Base-by-base conservation (phyloP, 92 coral and sea anemone genomes). In the Pocillopora meandrina region DNA sequence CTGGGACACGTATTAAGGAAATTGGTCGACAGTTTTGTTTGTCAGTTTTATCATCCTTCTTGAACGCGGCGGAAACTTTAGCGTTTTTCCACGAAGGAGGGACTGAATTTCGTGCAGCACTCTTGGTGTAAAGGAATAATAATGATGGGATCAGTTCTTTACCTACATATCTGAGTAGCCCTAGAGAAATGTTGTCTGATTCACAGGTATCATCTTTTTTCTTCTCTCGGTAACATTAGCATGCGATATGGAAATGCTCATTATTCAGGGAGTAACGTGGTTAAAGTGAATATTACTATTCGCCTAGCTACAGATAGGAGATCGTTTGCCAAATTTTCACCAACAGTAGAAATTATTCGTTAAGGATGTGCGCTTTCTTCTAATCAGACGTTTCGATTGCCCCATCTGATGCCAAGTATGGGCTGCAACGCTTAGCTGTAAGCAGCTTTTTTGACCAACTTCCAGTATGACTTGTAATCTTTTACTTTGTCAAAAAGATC, bases 51-150 rank as follows among this genome's bases (percentile, higher is more conserved):
- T 86, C 81, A 10, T 86, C 85, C 14, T 74, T 87, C 62, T 62
- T 71, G 71, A 12, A 80, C 13, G 80, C 36, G 1, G 82, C 9
- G 1, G 86, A 19, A 34, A 74, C 86, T 31, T 72, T 80, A 33
- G 90, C 90, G n/a, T 35, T 18, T 58, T 87, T 87, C 90, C 86
- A 87, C 20, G 72, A 36, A 47, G n/a, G 66, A 9, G 79, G 79
- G 59, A 87, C 82, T 19, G 16, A 1, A 34, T 74, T 61, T 8
- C 55, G 13, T 2, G 75, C 31, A 36, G 82, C 86, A 72, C 86
- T 72, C 11, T 17, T 13, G 2, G 60, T 72, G 67, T 10, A 81
- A 85, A 79, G 26, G 26, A 23, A 23, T 20, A 81, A 55, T 35
- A 86, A 74, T 2, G 86, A 72, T 79, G 90, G 86, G 19, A 72